Evolutionary conservation across 2,888 invertebrate genomes (phyloP), one percentile per base, ranked within the genome.

Genomic region (Drepana falcataria): DNA sequence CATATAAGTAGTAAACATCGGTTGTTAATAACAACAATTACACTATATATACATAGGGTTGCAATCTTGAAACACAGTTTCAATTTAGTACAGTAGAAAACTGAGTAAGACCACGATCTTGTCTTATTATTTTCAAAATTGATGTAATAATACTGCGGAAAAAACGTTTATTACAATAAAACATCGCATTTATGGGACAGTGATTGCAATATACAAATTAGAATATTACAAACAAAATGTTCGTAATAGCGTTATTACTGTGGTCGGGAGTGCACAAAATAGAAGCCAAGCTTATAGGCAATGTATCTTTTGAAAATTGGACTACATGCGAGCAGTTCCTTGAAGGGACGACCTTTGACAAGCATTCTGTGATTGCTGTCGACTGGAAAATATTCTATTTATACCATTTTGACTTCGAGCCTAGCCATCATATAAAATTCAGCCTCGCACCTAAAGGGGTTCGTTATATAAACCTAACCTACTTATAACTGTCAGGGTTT

Each of bases 381-480:
- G 80, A 85, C 40, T 87, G 87, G 87, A 76, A 71, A 54, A 80
- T 82, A 40, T 85, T 85, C 51, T 87, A 75, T 58, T 79, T 77
- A 44, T 87, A 85, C 84, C 77, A 68, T 51, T 59, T 64, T 35
- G 60, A 68, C 0, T 59, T 58, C 2, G 79, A 81, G 35, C 59
- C 65, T 1, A 71, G 66, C 2, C 81, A 81, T 53, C 67, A 70
- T 21, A 61, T 85, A 0, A 74, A 64, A 55, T 87, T 85, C 56
- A 77, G 73, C 48, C 48, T 65, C 2, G 74, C 85, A 0, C 59
- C 73, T 1, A 56, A 65, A 7, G 47, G 61, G 66, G 87, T 85
- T 54, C 58, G 81, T 72, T 47, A 49, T n/a, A 1, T 5, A 21
- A 21, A 21, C 21, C 21, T 21, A 21, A 21, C 21, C 21, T 21